Conservation (phyloP, 1,140 invertebrate species). For the Achatina immaculata region DNA sequence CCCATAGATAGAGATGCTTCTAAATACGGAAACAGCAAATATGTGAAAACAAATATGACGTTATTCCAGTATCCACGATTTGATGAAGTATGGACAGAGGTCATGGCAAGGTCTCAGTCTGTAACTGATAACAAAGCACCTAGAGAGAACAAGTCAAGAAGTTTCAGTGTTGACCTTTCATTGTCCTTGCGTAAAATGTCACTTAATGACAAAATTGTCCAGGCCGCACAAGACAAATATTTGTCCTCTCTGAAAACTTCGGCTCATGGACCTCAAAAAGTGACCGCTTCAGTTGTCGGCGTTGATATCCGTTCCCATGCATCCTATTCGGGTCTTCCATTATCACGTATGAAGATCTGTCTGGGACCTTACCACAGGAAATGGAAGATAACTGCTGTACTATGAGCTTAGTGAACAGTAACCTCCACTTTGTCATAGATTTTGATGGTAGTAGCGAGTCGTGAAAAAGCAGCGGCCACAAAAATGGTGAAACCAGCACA, state of each 20-base stretch:
- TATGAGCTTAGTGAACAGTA: too few relatives aligned
- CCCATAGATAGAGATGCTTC: not conserved
- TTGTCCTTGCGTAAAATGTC: slow-evolving; percentile 8
- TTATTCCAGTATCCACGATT: slow-evolving; percentile 5
- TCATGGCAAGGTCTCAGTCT: slow-evolving; percentile 3
- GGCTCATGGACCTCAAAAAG: not conserved
- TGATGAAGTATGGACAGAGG: not conserved
- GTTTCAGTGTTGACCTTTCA: slow-evolving; percentile 6
- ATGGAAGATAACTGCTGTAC: too few relatives aligned
- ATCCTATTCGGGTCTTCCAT: too few relatives aligned
- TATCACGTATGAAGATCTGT: too few relatives aligned
- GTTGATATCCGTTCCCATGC: slow-evolving; percentile 12
- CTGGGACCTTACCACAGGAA: too few relatives aligned
- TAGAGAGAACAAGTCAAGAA: not conserved
- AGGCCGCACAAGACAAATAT: not conserved
- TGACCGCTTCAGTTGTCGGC: slow-evolving; percentile 2
- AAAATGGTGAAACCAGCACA: too few relatives aligned
- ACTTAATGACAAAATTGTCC: not conserved
- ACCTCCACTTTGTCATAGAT: too few relatives aligned
- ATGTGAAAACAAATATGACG: not conserved
- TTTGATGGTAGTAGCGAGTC: too few relatives aligned
- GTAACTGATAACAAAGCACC: not conserved
- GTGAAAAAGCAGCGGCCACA: too few relatives aligned
- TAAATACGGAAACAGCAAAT: not conserved
- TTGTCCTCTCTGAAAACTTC: not conserved